Percentiles rank a stretch among this genome's conserved stretches.
Evolutionary conservation across 2,113 vertebrate species (phyloP).

Genomic region (Pomatorhinus ruficollis): DNA sequence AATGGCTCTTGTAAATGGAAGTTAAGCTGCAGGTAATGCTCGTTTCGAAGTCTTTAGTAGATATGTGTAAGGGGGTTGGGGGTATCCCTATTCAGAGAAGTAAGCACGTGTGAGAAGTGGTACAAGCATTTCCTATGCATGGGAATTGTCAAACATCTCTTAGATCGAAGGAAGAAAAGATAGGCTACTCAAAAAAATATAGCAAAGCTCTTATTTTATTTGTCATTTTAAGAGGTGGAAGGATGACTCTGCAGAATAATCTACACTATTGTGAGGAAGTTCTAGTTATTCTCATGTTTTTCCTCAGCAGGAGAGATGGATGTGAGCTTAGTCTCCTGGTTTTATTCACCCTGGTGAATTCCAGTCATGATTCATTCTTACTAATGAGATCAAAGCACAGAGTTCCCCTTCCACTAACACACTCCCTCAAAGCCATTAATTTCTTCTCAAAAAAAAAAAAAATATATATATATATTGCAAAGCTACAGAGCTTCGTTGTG

Average conservation of each 20-base stretch:
- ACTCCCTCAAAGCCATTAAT: neutral
- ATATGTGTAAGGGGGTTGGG: neutral
- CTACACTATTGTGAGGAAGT: neutral
- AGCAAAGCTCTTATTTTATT: neutral
- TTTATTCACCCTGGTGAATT: neutral
- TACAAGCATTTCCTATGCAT: neutral
- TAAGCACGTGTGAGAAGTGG: rapidly evolving
- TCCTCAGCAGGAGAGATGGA: neutral
- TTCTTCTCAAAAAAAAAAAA: neutral
- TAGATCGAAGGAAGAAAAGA: neutral
- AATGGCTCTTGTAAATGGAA: neutral
- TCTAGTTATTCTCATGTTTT: neutral
- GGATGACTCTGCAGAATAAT: neutral
- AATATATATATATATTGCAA: neutral
- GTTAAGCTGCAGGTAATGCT: neutral
- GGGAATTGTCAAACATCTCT: neutral
- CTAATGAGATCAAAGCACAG: neutral
- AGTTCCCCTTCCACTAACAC: neutral
- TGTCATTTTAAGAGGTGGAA: neutral
- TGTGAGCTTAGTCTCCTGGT: neutral
- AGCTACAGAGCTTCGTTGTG: neutral
- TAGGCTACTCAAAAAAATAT: neutral
- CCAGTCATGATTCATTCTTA: neutral
- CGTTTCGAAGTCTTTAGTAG: neutral
- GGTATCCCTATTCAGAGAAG: neutral